Base-by-base conservation (phyloP, 1,140 invertebrate species). In the Rhagoletis zephyria region DNA sequence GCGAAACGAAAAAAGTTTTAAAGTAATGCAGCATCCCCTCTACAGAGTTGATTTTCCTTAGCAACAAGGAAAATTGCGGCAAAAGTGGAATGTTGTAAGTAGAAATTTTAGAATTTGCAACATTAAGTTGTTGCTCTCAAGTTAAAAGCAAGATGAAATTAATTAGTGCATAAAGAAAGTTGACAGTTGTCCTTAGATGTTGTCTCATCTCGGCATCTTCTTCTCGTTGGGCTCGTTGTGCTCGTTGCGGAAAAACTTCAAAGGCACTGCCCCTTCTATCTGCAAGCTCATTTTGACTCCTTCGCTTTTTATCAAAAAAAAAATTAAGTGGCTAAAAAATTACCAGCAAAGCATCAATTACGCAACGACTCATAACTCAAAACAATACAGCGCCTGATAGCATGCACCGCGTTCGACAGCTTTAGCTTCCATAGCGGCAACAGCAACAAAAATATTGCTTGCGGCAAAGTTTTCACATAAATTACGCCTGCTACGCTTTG, bases 381-480 rank as follows among this genome's bases (percentile, higher is more conserved):
- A 74, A 74, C 12, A 48, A 42, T 30, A 16, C 4, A 74, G 12
- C 67, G 16, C 40, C 14, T 74, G 67, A 40, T 42, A 48, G 16
- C 67, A 74, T 42, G 67, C 14, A 42, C 12, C 67, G 42, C 67
- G 67, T 74, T 74, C 67, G 67, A 74, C 67, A 74, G 45, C 67
- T 48, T 48, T 74, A 12, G 10, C 67, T 12, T 45, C 42, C 45
- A 74, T 74, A 74, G 45, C n/a, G 42, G 67, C 0, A 74, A 42
- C 30, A 45, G 16, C 3, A 63, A 65, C 6, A 65, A 65, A 45
- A 74, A 74, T 6, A 48, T 7, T 74, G 30, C 42, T 16, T 16
- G 67, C 3, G 67, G 67, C 40, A 74, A 74, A 74, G 67, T 74
- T 74, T 74, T 16, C n/a, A 74, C 67, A 74, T 74, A 74, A 74